Evolutionary conservation across 2,888 invertebrate genomes (phyloP).

Genomic region (Drosophila borealis): DNA sequence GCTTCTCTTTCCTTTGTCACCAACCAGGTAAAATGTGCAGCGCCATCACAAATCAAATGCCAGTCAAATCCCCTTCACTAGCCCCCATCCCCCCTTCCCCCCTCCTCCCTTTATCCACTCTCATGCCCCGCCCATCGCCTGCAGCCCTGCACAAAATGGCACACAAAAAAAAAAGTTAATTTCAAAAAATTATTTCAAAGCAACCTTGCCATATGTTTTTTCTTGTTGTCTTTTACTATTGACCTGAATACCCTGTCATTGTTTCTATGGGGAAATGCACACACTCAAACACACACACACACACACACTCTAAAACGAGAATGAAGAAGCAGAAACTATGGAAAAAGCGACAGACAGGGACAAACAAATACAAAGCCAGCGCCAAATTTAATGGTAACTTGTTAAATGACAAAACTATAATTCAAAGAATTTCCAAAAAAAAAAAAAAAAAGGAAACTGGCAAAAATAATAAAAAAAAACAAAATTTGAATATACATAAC

Average conservation of each 20-base stretch:
- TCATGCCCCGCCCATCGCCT: neutral
- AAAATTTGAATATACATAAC: neutral
- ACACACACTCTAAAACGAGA: neutral
- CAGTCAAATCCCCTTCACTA: slow-evolving; percentile 20
- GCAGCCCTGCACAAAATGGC: slow-evolving; percentile 27
- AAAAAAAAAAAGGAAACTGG: slow-evolving; percentile 15
- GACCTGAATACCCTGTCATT: slow-evolving; percentile 73
- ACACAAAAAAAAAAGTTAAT: slow-evolving; percentile 65
- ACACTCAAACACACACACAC: slow-evolving; percentile 21
- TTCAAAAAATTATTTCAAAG: slow-evolving; percentile 76
- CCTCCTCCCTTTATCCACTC: neutral
- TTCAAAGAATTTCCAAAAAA: slow-evolving; percentile 34
- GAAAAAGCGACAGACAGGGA: slow-evolving; percentile 5
- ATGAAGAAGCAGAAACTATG: neutral
- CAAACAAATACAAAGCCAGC: slow-evolving; percentile 39
- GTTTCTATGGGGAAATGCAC: slow-evolving; percentile 73
- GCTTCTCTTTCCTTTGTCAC: slow-evolving; percentile 29
- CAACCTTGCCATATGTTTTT: slow-evolving; percentile 78
- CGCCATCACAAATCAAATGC: slow-evolving; percentile 64
- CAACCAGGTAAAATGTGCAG: slow-evolving; percentile 51
- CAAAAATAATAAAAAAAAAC: slow-evolving; percentile 15
- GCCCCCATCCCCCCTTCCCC: neutral
- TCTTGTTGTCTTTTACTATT: slow-evolving; percentile 75
- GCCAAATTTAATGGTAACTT: slow-evolving; percentile 62
- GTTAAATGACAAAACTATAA: slow-evolving; percentile 60